Evolutionary conservation across 2,888 invertebrate genomes (phyloP).

Genomic region (Tenodera sinensis): DNA sequence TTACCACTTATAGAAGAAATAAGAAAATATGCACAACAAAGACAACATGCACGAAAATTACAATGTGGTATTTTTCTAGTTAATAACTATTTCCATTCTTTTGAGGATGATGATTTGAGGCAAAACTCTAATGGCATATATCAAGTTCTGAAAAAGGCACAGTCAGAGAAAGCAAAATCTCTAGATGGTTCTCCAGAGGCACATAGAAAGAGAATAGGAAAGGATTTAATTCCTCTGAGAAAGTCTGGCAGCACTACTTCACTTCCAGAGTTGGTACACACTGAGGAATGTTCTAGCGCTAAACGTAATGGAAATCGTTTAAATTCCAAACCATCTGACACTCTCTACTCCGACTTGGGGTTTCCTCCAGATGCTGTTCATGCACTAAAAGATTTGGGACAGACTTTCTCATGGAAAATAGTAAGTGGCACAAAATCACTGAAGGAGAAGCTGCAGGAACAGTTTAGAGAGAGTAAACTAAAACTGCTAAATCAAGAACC

Average conservation of each 20-base stretch:
- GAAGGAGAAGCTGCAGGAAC: constrained; percentile 53
- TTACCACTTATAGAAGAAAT: constrained; percentile 47
- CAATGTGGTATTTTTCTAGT: constrained; percentile 58
- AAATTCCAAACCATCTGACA: not conserved
- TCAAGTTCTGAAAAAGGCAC: not conserved
- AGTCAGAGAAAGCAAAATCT: constrained; percentile 17
- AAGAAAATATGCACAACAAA: constrained; percentile 43
- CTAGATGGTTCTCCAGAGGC: constrained; percentile 16
- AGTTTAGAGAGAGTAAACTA: constrained; percentile 45
- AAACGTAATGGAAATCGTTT: not conserved
- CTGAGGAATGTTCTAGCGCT: not conserved
- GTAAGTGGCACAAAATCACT: constrained; percentile 52
- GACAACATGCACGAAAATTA: constrained; percentile 47
- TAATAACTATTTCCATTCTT: constrained; percentile 37
- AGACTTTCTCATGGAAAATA: constrained; percentile 52
- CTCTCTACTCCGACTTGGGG: not conserved
- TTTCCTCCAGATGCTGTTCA: constrained; percentile 49
- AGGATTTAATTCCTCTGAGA: not conserved
- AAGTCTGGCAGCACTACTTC: constrained; percentile 19
- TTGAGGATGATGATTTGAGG: constrained; percentile 11
- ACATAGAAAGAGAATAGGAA: not conserved
- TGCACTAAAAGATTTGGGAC: constrained; percentile 51
- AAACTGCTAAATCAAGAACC: constrained; percentile 32
- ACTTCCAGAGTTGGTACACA: constrained; percentile 17
- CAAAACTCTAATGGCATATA: not conserved